Evolutionary conservation across 2,797 vertebrate genomes (phyloP), one percentile per base, ranked within the genome.

Genomic region (Trematomus bernacchii): DNA sequence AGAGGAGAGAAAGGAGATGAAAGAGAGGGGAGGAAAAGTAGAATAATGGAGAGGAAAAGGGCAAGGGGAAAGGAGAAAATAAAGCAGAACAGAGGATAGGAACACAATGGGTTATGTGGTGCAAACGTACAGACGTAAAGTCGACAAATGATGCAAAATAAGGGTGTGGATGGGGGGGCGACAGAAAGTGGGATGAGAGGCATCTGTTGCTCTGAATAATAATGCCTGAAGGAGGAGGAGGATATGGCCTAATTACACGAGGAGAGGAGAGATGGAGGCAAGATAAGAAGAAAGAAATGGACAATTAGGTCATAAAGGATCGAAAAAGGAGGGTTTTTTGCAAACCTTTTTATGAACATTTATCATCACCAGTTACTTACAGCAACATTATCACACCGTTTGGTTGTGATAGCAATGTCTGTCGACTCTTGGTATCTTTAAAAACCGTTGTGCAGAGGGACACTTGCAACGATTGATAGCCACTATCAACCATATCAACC

Each of bases 151-250:
- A 14, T 15, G 63, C 69, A 23, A 65, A 69, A 68, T 57, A 66
- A 84, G 18, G 43, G 50, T 71, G 64, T 40, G n/a, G 64, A 60
- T 15, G 54, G 47, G 15, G 15, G 59, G 76, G 18, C 27, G 43
- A 48, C 67, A 52, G 73, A 59, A 21, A 71, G 74, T 12, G 62
- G 48, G 63, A 76, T 73, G 82, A 75, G 66, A 71, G 62, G 67
- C 87, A 86, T 90, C 80, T 84, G 85, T 79, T 87, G 78, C 83
- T 88, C 76, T 91, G 64, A 88, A 89, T 85, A 82, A 85, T 85
- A 47, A 69, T 69, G 80, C 86, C 85, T 59, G 60, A 83, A 77
- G 80, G 71, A 11, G 57, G 64, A 77, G 73, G 42, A 60, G 80
- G 81, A 64, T 44, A 61, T 82, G 86, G 78, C 86, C 83, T 86